Evolutionary conservation across 2,113 vertebrate genomes (phyloP).

Genomic region (Cebidichthys violaceus): DNA sequence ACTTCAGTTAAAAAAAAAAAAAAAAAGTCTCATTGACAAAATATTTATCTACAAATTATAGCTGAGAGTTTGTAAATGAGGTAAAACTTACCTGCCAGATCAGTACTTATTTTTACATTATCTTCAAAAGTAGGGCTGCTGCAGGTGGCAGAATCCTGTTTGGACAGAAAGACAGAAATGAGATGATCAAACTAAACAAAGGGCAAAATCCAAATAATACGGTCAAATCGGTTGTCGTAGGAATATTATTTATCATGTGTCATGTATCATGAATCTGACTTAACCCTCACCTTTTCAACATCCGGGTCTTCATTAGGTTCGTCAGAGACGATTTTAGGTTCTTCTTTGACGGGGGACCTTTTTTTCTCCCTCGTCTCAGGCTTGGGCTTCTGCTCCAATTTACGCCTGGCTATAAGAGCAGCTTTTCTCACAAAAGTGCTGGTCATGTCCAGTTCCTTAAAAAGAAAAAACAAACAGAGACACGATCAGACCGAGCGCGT

Average conservation of each 20-base stretch:
- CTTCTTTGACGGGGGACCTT: constrained; percentile 53
- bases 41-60: neutral
- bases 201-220: no score
- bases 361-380: constrained; percentile 57
- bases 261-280: neutral
- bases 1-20: neutral
- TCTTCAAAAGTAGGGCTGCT: constrained; percentile 45
- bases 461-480: neutral
- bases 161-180: neutral
- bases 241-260: neutral
- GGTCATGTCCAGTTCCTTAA: constrained; percentile 71
- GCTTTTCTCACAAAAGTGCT: constrained; percentile 79
- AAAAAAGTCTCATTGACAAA: neutral
- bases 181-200: neutral
- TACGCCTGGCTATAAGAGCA: constrained; percentile 67
- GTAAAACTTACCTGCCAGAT: constrained; percentile 67
- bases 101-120: constrained; percentile 69
- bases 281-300: constrained; percentile 24
- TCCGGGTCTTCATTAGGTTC: constrained; percentile 12
- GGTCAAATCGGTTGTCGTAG: neutral
- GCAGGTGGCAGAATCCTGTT: constrained; percentile 29
- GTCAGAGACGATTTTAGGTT: constrained; percentile 9
- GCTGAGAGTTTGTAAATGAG: neutral
- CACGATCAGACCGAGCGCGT: neutral
- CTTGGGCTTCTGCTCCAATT: constrained; percentile 67